Percentiles rank a stretch among this genome's conserved stretches.
Conservation (phyloP, 2,113 vertebrate genomes). For the Tychaedon coryphoeus region DNA sequence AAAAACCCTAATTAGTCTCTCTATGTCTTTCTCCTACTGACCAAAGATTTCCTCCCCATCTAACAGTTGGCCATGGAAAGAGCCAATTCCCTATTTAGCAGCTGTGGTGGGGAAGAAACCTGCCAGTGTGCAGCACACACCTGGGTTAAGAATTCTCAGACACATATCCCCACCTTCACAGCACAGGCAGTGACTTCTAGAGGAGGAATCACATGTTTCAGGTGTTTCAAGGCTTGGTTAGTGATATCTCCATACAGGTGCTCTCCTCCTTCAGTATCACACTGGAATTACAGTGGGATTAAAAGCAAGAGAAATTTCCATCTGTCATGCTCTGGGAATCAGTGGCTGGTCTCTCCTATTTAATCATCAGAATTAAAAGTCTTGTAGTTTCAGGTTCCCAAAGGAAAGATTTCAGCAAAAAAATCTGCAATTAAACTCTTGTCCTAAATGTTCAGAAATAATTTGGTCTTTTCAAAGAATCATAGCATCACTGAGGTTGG, state of each 20-base stretch:
- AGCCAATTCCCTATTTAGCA: neutral
- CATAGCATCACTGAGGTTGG: neutral
- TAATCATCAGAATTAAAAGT: accelerated
- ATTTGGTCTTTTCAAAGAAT: neutral
- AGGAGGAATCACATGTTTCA: neutral
- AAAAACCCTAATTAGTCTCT: neutral
- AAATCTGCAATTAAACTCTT: neutral
- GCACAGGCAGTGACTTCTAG: accelerated
- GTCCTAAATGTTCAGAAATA: neutral
- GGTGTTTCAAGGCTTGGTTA: neutral
- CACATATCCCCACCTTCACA: neutral
- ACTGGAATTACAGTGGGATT: neutral
- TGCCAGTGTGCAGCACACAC: neutral
- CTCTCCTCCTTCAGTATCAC: neutral
- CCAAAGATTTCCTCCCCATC: neutral
- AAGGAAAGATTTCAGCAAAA: neutral
- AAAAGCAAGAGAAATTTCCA: neutral
- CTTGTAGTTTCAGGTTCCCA: neutral
- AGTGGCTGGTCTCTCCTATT: neutral
- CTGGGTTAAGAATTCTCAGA: neutral
- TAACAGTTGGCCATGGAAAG: neutral
- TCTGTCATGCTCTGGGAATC: neutral
- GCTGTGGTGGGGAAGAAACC: neutral
- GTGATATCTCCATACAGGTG: neutral
- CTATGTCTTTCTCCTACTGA: neutral